phyloP scores from a whole-genome alignment of 53 echinoderm and acorn worm species.

The Patiria pectinifera region DNA sequence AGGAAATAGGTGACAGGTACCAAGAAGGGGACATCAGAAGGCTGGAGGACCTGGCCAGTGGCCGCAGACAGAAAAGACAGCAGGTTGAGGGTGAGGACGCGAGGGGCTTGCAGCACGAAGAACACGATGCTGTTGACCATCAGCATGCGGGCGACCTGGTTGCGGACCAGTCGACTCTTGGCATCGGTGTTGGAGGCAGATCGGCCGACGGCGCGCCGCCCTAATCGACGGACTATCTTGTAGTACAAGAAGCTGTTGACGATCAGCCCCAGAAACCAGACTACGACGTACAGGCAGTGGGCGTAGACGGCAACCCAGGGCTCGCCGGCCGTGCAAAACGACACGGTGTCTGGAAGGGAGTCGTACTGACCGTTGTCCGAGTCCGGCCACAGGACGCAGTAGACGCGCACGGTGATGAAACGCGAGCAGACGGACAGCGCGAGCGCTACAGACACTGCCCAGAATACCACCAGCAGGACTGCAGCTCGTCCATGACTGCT shows the following conservation, averaged over 20 bases:
- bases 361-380: not conserved
- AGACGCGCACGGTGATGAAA: not conserved
- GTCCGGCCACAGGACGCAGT: conserved; percentile 5
- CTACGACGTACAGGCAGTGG: not conserved
- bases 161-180: not conserved
- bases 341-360: not conserved
- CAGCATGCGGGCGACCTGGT: conserved; percentile 12
- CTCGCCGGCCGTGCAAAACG: not conserved
- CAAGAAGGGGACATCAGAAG: not conserved
- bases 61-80: not conserved
- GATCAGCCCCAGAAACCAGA: not conserved
- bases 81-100: not conserved
- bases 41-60: not conserved
- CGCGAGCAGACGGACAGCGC: not conserved
- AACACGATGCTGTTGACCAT: conserved; percentile 22
- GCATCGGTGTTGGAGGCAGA: not conserved
- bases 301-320: not conserved
- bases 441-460: not conserved
- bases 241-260: conserved; percentile 10
- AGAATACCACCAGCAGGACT: not conserved
- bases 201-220: not conserved
- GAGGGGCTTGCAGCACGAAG: not conserved
- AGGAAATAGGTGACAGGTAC: not conserved
- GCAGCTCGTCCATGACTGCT: not conserved
- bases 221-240: not conserved